Conservation (phyloP, 2,797 vertebrate species). For the Peromyscus aztecus region DNA sequence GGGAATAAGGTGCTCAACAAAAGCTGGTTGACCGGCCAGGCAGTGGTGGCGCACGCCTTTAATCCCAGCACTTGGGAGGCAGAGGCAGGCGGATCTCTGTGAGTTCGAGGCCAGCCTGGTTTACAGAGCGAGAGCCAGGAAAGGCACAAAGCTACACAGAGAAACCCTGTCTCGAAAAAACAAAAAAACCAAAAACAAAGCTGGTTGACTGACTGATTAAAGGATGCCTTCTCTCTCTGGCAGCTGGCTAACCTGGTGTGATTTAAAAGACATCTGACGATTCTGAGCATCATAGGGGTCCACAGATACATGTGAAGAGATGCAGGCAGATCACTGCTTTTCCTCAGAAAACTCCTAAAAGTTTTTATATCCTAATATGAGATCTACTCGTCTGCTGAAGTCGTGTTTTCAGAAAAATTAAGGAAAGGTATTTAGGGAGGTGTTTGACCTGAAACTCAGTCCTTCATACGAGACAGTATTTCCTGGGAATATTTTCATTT, state of each 20-base stretch:
- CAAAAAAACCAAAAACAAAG: conserved; percentile 50
- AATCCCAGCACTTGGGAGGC: too few species aligned
- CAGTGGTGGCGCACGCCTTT: too few species aligned
- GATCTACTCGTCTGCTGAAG: not conserved
- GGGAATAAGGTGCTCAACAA: conserved; percentile 51
- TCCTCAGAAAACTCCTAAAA: conserved; percentile 1
- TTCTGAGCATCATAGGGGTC: not conserved
- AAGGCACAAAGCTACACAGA: too few species aligned
- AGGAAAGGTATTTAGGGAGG: not conserved
- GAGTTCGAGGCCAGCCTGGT: too few species aligned
- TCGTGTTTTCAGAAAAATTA: conserved; percentile 30
- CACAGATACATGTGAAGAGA: not conserved
- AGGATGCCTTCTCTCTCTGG: not conserved
- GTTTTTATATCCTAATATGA: not conserved
- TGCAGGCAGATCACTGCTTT: not conserved
- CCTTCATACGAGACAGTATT: not conserved
- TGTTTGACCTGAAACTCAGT: not conserved
- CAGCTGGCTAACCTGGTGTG: not conserved
- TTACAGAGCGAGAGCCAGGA: too few species aligned
- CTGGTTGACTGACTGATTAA: conserved; percentile 27
- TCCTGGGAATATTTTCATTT: conserved; percentile 55
- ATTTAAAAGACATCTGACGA: conserved; percentile 4
- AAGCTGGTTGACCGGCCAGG: not conserved
- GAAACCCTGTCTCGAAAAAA: too few species aligned
- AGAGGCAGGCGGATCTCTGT: too few species aligned